phyloP scores from a whole-genome alignment of 2,113 vertebrate species.

The Acanthisitta chloris region DNA sequence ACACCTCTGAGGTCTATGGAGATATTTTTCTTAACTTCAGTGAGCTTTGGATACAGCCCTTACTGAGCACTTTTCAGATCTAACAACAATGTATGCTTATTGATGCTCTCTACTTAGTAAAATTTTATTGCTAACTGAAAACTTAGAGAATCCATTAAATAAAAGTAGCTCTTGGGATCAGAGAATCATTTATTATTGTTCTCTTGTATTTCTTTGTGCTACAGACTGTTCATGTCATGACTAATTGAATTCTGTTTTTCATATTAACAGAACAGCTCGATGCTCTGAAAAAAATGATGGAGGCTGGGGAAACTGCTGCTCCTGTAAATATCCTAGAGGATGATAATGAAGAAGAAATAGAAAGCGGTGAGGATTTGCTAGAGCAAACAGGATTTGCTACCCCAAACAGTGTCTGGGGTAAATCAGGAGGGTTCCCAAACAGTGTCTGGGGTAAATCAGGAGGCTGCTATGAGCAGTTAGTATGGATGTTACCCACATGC shows the following conservation, averaged over 20 bases:
- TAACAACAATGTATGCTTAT: neutral
- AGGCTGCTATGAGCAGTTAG: neutral
- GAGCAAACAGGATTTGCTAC: no score
- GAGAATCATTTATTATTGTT: neutral
- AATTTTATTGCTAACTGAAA: neutral
- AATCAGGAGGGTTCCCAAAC: neutral
- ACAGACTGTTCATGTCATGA: neutral
- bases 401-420: neutral
- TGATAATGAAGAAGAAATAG: conserved; percentile 91
- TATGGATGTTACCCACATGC: neutral
- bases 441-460: neutral
- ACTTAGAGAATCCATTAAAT: neutral
- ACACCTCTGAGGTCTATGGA: neutral
- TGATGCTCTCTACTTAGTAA: neutral
- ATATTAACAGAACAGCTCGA: conserved; percentile 89
- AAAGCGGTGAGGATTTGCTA: conserved; percentile 91
- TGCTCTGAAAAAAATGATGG: conserved; percentile 96
- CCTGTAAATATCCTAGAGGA: conserved; percentile 93
- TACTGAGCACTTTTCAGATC: neutral
- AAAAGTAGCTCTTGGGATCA: neutral
- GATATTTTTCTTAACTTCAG: neutral
- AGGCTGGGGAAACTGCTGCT: conserved; percentile 91
- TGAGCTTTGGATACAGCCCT: neutral
- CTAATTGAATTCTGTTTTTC: conserved; percentile 24
- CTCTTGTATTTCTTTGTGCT: neutral